Conservation (phyloP, 2,888 invertebrate genomes). For the Lissonota sp. region DNA sequence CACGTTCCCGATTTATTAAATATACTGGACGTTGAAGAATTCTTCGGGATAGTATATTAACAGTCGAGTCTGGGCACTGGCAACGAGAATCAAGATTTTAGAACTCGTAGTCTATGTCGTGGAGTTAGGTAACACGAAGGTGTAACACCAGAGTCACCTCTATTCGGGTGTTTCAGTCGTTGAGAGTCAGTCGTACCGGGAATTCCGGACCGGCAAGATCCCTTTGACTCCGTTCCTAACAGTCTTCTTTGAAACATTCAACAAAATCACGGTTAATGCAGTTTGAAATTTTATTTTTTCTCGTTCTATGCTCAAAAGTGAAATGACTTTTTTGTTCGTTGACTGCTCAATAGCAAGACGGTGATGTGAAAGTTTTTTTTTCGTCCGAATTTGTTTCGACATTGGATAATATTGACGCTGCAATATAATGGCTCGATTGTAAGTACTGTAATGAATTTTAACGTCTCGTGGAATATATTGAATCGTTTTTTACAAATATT, state of each 20-base stretch:
- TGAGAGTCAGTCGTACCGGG: constrained; percentile 73
- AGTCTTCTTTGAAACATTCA: constrained; percentile 9
- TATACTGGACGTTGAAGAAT: neutral
- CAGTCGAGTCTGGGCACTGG: constrained; percentile 32
- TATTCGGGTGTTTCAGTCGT: constrained; percentile 63
- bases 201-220: constrained; percentile 72
- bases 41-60: neutral
- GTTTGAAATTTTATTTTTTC: constrained; percentile 2
- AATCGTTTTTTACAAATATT: too few species aligned
- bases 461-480: neutral
- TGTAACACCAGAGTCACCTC: constrained; percentile 54
- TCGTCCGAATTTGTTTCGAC: neutral
- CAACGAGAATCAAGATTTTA: constrained; percentile 45
- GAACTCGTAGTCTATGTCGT: constrained; percentile 42
- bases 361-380: constrained; percentile 51
- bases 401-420: constrained; percentile 52
- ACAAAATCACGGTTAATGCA: neutral
- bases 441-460: constrained; percentile 25
- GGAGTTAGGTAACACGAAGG: constrained; percentile 70
- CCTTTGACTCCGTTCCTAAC: constrained; percentile 24
- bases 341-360: neutral
- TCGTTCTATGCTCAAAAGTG: neutral
- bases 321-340: constrained; percentile 27
- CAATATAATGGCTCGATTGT: constrained; percentile 48
- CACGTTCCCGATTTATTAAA: neutral